Evolutionary conservation across 2,797 vertebrate genomes (phyloP), one percentile per base, ranked within the genome.

Genomic region (Mormyrus hasselquistii): DNA sequence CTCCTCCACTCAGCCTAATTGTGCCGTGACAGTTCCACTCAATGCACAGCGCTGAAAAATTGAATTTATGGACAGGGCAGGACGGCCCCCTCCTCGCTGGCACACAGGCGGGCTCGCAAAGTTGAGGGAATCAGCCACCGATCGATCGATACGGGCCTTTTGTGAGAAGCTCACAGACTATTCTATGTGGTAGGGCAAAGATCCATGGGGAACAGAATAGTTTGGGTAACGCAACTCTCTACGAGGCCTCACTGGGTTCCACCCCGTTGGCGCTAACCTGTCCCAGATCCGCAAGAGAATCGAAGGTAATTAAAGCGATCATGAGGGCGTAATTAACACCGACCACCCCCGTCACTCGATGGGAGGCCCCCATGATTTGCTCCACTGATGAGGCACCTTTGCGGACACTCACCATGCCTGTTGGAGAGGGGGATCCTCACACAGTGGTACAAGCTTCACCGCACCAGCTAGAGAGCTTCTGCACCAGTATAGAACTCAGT

Each of bases 21-120:
- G 94, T 94, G 95, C 96, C 95, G 92, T 96, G 95, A 96, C 95
- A 96, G 93, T 92, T 94, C 91, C 16, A 94, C 94, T 91, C 93
- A 94, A 93, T 94, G 93, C 93, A 94, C 95, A 95, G 92, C 94
- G 92, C 93, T 91, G 91, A 92, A 87, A 93, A 95, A 95, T 92
- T 93, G 91, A 93, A 95, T 95, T 94, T 95, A 94, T 93, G 93
- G 92, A 94, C 50, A 92, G 91, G 93, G 41, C 79, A 47, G 19
- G 38, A 47, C n/a, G 3, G 3, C 25, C 41, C 79, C 6, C 44
- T 12, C 79, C 41, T 88, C 89, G 84, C 49, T 88, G 87, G 76
- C 89, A 57, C 22, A n/a, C 3, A 44, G 76, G 49, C 5, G 14
- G 65, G 22, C 8, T 62, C n/a, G 3, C 57, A 62, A 25, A 62